Conservation (phyloP, 2,113 vertebrate species). For the Mohoua ochrocephala region DNA sequence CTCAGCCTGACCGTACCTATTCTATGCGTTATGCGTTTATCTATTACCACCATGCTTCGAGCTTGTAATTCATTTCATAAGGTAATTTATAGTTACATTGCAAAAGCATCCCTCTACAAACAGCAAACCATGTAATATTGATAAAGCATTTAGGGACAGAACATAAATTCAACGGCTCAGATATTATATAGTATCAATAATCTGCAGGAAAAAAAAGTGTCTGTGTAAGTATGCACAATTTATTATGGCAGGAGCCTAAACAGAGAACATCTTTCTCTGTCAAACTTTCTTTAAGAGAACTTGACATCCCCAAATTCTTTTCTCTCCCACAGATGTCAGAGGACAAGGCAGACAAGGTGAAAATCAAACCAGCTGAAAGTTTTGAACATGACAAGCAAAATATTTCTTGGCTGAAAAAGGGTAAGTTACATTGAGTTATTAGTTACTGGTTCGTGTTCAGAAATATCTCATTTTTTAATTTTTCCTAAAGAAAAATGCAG, state of each 20-base stretch:
- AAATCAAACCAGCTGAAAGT: conserved; percentile 69
- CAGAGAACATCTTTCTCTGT: conserved; percentile 10
- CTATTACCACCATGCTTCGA: background rate
- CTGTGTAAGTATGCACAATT: background rate
- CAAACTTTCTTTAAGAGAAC: conserved; percentile 30
- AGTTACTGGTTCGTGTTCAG: background rate
- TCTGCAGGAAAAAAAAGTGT: background rate
- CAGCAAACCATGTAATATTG: conserved; percentile 46
- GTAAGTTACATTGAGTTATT: conserved; percentile 54
- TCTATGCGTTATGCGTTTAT: background rate
- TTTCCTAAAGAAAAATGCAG: background rate
- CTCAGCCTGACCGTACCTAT: background rate
- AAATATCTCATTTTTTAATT: background rate
- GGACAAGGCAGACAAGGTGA: conserved; percentile 68
- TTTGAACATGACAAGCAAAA: conserved; percentile 78
- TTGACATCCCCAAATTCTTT: conserved; percentile 50
- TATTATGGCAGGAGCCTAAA: conserved; percentile 24
- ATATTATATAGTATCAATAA: background rate
- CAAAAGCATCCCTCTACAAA: background rate
- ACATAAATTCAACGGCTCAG: conserved; percentile 23
- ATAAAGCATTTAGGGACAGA: conserved; percentile 39
- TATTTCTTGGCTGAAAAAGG: conserved; percentile 75
- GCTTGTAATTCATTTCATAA: conserved; percentile 1
- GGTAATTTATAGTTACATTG: conserved; percentile 40
- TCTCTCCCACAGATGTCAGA: conserved; percentile 76